Percentiles rank a stretch among this genome's conserved stretches.
These are phyloP conservation scores for Phylloscopus whistleri DNA, from an alignment of 2,113 vertebrate species.

Conservation along the genomic window DNA sequence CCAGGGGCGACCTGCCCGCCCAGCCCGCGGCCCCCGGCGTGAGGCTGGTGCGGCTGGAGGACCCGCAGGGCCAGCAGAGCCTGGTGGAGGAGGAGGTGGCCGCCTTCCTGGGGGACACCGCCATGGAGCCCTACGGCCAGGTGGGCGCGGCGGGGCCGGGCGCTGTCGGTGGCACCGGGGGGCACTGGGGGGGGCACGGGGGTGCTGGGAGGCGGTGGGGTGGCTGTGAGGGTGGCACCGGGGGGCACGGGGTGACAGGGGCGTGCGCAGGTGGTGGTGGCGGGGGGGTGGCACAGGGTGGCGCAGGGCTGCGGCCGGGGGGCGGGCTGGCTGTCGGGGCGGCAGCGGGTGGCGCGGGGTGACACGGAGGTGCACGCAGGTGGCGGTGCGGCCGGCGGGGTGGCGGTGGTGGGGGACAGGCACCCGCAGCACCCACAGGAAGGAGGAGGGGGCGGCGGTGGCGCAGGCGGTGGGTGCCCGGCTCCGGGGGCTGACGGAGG, in stretches of 20 bases:
- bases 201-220: not conserved
- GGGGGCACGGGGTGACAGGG: not conserved
- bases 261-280: not conserved
- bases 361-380: not conserved
- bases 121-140: constrained; percentile 66
- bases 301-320: rapidly evolving
- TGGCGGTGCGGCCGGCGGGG: not conserved
- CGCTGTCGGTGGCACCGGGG: not conserved
- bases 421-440: constrained; percentile 3
- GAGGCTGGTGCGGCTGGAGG: constrained; percentile 66
- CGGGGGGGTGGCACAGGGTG: not conserved
- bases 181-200: not conserved
- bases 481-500: not conserved
- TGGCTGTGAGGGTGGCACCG: not conserved
- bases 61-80: constrained; percentile 60
- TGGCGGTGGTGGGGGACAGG: not conserved
- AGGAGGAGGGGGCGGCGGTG: constrained; percentile 5
- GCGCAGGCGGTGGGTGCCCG: not conserved
- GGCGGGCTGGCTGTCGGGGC: not conserved
- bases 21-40: not conserved
- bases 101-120: constrained; percentile 63
- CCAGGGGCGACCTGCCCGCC: not conserved
- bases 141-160: constrained; percentile 5
- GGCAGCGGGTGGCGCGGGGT: not conserved
- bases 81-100: constrained; percentile 65